These are phyloP conservation scores for Epizoanthus scotinus DNA, from an alignment of 92 coral and sea anemone genomes.

Conservation along the genomic window DNA sequence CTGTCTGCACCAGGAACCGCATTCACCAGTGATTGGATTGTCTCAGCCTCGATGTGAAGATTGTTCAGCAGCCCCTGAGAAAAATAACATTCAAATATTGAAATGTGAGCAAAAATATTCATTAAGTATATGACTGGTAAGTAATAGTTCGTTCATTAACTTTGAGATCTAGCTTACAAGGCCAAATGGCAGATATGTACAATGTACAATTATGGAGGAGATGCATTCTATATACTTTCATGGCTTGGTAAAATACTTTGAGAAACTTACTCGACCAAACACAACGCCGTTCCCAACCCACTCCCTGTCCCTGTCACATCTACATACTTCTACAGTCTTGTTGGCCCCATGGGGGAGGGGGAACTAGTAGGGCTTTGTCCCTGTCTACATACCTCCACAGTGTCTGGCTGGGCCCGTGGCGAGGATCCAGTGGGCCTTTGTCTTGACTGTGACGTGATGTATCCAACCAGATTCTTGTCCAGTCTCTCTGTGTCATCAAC, in stretches of 20 bases:
- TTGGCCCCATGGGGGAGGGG: slow-evolving; percentile 48
- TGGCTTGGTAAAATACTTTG: too few species aligned
- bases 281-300: too few species aligned
- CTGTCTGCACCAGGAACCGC: slow-evolving; percentile 70
- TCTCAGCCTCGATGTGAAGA: slow-evolving; percentile 88
- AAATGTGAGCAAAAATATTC: too few species aligned
- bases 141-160: too few species aligned
- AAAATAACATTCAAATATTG: too few species aligned
- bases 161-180: too few species aligned
- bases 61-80: slow-evolving; percentile 74
- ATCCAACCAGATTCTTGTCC: slow-evolving; percentile 71
- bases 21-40: slow-evolving; percentile 82
- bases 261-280: too few species aligned
- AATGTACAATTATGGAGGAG: too few species aligned
- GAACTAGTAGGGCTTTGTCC: slow-evolving; percentile 43
- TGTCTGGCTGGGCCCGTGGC: slow-evolving; percentile 53
- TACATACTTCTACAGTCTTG: background rate
- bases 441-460: slow-evolving; percentile 61
- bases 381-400: slow-evolving; percentile 61
- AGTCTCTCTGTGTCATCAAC: slow-evolving; percentile 72
- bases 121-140: background rate
- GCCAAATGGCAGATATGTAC: too few species aligned
- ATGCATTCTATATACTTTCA: too few species aligned
- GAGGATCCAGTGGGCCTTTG: slow-evolving; percentile 52
- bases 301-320: too few species aligned